Evolutionary conservation across 2,888 invertebrate genomes (phyloP).

Genomic region (Tachina lurida): DNA sequence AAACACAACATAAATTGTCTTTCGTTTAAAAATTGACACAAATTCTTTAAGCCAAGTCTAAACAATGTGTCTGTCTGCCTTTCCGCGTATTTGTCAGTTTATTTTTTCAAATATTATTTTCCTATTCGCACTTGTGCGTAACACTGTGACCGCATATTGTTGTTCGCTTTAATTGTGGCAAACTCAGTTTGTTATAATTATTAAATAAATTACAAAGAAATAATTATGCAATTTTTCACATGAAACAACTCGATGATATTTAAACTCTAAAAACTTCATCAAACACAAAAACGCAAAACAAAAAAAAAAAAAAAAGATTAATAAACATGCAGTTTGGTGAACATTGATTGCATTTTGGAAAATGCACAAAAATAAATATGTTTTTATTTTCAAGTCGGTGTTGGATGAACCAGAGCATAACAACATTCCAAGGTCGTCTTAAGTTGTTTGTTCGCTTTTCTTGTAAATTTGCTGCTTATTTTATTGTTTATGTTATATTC

Average conservation of each 20-base stretch:
- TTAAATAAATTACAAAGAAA: conserved; percentile 42
- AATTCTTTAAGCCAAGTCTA: conserved; percentile 50
- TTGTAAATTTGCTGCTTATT: conserved; percentile 43
- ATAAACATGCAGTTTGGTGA: conserved; percentile 52
- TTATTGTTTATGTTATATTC: background rate
- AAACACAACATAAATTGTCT: conserved; percentile 25
- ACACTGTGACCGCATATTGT: conserved; percentile 54
- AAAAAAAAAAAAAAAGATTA: no score
- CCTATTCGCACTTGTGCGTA: conserved; percentile 45
- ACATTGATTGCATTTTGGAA: conserved; percentile 36
- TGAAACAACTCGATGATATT: conserved; percentile 54
- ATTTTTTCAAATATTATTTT: no score
- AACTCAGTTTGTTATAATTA: conserved; percentile 38
- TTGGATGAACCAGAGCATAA: conserved; percentile 68
- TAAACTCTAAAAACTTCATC: conserved; percentile 20
- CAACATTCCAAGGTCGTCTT: conserved; percentile 66
- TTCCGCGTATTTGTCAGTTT: conserved; percentile 17
- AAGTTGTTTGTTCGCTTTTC: conserved; percentile 54
- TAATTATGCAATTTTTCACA: conserved; percentile 59
- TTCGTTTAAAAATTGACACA: conserved; percentile 52
- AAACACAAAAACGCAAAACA: conserved; percentile 6
- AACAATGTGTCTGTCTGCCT: conserved; percentile 1
- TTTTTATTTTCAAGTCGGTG: conserved; percentile 52
- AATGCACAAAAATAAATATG: conserved; percentile 23
- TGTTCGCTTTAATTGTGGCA: conserved; percentile 25